Base-by-base conservation (phyloP, 2,888 invertebrate genomes). In the Minunthozetes semirufus region DNA sequence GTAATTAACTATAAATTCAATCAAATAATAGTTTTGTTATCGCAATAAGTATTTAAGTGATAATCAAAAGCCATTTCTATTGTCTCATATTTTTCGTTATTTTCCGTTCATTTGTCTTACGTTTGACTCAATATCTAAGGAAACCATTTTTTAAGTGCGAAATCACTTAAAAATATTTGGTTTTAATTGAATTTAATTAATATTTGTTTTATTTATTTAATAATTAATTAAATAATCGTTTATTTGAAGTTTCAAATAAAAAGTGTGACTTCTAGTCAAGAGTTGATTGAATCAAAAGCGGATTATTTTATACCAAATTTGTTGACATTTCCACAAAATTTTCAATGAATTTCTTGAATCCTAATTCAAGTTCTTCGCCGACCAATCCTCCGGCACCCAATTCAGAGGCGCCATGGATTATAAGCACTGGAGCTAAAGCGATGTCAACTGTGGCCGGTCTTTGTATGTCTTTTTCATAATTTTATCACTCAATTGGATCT, bases 371-470 rank as follows among this genome's bases (percentile, higher is more conserved):
- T 11, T 9, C 33, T 2, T 19, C 38, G 38, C 63, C 63, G 19
- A 38, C 33, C 8, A 13, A 1, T 13, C 42, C 42, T 53, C n/a
- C 53, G 53, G n/a, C 53, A 9, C 33, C 29, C n/a, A 29, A 75
- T 15, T 63, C 72, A 17, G 76, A 76, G 29, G 59, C 25, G 6
- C 74, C 75, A 19, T 76, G 76, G 76, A 46, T 75, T 29, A 72
- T 76, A 15, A 42, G 53, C 17, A 75, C 75, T 6, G 46, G 8
- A 6, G 75, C 76, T 15, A 61, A 59, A 59, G 75, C 25, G 11
- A 48, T 76, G 17, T 66, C 53, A 19, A 76, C 76, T 25, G 9
- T 75, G 27, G 75, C 76, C 22, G 76, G 76, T n/a, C 22, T 76
- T 27, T 61, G 76, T 76, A 75, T 72, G 72, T 33, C 27, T 27